A percentile compares a stretch with the other conserved stretches of the same genome.
Conservation (phyloP, 2,888 invertebrate species). For the Holacanthella duospinosa region DNA sequence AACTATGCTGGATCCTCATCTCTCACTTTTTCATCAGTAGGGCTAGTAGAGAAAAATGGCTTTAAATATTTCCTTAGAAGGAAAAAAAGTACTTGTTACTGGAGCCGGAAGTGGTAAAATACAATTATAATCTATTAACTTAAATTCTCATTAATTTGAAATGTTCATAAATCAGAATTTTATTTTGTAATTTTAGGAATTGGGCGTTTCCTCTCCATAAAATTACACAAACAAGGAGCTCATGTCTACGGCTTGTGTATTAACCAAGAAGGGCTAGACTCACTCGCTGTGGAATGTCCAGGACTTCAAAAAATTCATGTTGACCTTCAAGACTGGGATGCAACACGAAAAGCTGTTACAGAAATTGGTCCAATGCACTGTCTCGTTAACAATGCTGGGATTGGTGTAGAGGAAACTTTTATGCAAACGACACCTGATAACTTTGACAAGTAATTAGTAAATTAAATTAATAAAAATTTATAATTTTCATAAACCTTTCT, state of each 20-base stretch:
- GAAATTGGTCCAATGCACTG: constrained; percentile 60
- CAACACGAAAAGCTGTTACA: constrained; percentile 51
- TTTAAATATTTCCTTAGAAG: constrained; percentile 57
- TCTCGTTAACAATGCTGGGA: constrained; percentile 81
- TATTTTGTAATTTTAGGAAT: constrained; percentile 50
- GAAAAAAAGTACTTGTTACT: constrained; percentile 71
- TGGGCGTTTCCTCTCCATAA: constrained; percentile 49
- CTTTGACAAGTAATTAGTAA: constrained; percentile 55
- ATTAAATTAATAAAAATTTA: not conserved
- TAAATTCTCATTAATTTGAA: too few relatives aligned
- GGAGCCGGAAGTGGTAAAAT: constrained; percentile 76
- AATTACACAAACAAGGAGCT: constrained; percentile 42
- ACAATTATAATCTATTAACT: too few relatives aligned
- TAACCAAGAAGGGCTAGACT: constrained; percentile 54
- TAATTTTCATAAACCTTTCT: not conserved
- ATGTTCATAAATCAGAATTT: too few relatives aligned
- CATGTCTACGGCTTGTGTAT: constrained; percentile 67
- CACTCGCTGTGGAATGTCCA: constrained; percentile 46
- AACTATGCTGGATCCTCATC: too few relatives aligned
- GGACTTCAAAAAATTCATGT: constrained; percentile 55
- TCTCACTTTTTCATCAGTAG: too few relatives aligned
- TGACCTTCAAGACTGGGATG: constrained; percentile 66
- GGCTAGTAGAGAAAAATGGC: too few relatives aligned
- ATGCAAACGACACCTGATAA: constrained; percentile 55
- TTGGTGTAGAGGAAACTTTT: constrained; percentile 59